Conservation (phyloP, 2,888 invertebrate species). For the Stenichneumon culpator region DNA sequence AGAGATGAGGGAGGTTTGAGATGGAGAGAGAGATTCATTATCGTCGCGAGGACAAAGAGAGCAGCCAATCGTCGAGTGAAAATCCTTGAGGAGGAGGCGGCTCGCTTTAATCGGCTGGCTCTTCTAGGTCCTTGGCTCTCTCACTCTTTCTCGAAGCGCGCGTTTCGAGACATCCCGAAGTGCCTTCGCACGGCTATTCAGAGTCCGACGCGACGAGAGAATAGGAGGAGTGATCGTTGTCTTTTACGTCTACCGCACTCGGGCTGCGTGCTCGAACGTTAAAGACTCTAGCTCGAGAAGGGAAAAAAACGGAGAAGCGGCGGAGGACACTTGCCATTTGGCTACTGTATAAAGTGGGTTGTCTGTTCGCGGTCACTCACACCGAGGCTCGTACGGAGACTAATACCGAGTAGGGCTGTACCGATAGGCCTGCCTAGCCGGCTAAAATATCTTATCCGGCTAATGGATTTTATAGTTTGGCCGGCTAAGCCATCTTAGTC, state of each 20-base stretch:
- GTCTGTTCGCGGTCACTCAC: too few relatives aligned
- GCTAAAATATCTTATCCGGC: too few relatives aligned
- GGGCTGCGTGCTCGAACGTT: not conserved
- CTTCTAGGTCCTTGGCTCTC: slow-evolving; percentile 9
- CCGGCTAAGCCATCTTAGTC: too few relatives aligned
- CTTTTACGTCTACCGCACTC: not conserved
- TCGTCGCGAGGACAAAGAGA: slow-evolving; percentile 71
- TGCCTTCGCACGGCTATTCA: slow-evolving; percentile 21
- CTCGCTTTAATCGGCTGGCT: slow-evolving; percentile 53
- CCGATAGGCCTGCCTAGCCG: too few relatives aligned
- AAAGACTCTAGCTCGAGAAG: too few relatives aligned
- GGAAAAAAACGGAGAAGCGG: too few relatives aligned
- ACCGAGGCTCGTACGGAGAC: too few relatives aligned
- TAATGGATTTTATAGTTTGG: too few relatives aligned
- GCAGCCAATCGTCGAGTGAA: slow-evolving; percentile 72
- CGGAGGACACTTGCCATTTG: too few relatives aligned
- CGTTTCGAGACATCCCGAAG: slow-evolving; percentile 1
- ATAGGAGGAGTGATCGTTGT: slow-evolving; percentile 1
- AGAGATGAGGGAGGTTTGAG: slow-evolving; percentile 32
- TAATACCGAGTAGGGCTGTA: too few relatives aligned
- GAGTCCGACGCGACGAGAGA: slow-evolving; percentile 27
- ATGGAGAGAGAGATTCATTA: slow-evolving; percentile 74
- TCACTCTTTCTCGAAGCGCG: not conserved
- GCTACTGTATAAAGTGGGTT: too few relatives aligned
- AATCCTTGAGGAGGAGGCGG: slow-evolving; percentile 57